Evolutionary conservation across 2,888 invertebrate genomes (phyloP).

Genomic region (Malthinus seriepunctatus): DNA sequence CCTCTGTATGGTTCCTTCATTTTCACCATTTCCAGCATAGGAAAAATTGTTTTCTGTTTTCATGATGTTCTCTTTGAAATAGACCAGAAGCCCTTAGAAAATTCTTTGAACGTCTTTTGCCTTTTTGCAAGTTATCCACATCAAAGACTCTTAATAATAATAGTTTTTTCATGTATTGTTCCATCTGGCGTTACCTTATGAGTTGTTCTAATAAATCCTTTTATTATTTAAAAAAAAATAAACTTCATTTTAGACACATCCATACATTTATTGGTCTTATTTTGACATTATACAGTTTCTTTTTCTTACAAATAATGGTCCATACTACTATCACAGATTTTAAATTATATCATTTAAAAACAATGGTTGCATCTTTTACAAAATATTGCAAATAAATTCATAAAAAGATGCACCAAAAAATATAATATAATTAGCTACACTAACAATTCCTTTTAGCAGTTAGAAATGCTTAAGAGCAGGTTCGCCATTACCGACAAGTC

Average conservation of each 20-base stretch:
- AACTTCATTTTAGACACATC: constrained; percentile 14
- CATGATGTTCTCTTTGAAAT: too few species aligned
- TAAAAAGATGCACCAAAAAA: constrained; percentile 20
- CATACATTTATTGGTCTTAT: constrained; percentile 55
- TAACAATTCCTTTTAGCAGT: constrained; percentile 45
- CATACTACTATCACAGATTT: constrained; percentile 58
- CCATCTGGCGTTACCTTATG: too few species aligned
- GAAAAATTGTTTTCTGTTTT: too few species aligned
- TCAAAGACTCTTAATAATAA: too few species aligned
- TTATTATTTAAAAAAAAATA: too few species aligned
- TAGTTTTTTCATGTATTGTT: too few species aligned
- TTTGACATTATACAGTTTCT: constrained; percentile 44
- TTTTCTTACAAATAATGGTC: constrained; percentile 56
- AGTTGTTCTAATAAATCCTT: too few species aligned
- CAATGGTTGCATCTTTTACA: constrained; percentile 20
- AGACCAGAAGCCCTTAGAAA: too few species aligned
- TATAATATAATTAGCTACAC: constrained; percentile 30
- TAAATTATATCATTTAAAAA: constrained; percentile 47
- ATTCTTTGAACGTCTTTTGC: too few species aligned
- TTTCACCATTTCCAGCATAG: too few species aligned
- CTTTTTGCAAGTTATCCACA: too few species aligned
- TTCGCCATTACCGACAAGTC: constrained; percentile 5
- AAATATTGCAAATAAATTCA: constrained; percentile 23
- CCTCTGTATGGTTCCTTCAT: too few species aligned
- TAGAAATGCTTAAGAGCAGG: constrained; percentile 20